These are phyloP conservation scores for Cirrhinus mrigala DNA, from an alignment of 2,797 vertebrate species.

Conservation along the genomic window DNA sequence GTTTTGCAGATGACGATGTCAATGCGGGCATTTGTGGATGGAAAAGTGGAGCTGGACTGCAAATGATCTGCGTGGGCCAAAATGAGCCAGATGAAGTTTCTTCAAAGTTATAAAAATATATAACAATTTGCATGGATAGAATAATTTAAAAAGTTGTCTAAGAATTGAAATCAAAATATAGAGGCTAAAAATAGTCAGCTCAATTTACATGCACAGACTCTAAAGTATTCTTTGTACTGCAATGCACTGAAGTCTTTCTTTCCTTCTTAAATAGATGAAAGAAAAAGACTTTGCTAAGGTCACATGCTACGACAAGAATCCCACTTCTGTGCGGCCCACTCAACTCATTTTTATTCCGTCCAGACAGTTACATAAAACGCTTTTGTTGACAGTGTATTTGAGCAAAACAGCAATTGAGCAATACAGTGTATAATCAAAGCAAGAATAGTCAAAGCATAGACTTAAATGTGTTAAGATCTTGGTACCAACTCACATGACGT, in stretches of 20 bases:
- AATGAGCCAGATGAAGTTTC: not conserved
- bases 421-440: slow-evolving; percentile 1
- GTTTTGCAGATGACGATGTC: not conserved
- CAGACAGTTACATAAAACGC: slow-evolving; percentile 36
- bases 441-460: not conserved
- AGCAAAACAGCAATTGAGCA: slow-evolving; percentile 24
- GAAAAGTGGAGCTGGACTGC: slow-evolving; percentile 27
- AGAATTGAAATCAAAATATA: not conserved
- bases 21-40: slow-evolving; percentile 11
- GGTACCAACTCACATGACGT: not conserved
- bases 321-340: slow-evolving; percentile 30
- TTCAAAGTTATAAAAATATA: not conserved
- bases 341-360: slow-evolving; percentile 17
- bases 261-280: slow-evolving; percentile 8
- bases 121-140: not conserved
- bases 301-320: slow-evolving; percentile 31
- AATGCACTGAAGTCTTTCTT: not conserved
- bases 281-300: slow-evolving; percentile 14
- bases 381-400: slow-evolving; percentile 17
- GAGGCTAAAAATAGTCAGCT: not conserved
- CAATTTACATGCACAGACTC: not conserved
- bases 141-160: not conserved
- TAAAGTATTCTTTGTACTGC: not conserved
- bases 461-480: not conserved
- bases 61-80: not conserved